Conservation (phyloP, 1,140 invertebrate genomes). For the Cheumatopsyche charites region DNA sequence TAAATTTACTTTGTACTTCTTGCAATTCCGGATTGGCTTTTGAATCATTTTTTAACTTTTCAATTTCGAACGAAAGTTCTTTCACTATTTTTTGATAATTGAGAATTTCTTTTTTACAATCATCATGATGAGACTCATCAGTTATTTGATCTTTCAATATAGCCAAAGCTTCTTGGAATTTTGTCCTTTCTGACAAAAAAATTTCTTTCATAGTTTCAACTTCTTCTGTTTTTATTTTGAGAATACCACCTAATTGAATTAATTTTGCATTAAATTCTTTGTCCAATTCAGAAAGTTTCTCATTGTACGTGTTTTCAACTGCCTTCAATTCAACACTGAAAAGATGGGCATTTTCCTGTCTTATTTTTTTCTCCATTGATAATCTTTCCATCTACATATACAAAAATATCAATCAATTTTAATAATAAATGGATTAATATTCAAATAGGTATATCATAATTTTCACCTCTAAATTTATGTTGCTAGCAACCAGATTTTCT, state of each 20-base stretch:
- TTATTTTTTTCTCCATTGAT: slow-evolving; percentile 61
- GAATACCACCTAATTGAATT: slow-evolving; percentile 58
- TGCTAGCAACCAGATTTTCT: background rate
- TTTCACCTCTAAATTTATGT: background rate
- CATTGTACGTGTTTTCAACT: slow-evolving; percentile 58
- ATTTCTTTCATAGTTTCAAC: slow-evolving; percentile 63
- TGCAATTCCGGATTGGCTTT: slow-evolving; percentile 13
- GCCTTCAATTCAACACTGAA: slow-evolving; percentile 64
- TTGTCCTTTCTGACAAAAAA: slow-evolving; percentile 61
- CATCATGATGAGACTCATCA: slow-evolving; percentile 24
- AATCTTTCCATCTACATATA: slow-evolving; percentile 51
- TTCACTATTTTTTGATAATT: slow-evolving; percentile 28
- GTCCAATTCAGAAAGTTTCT: slow-evolving; percentile 59
- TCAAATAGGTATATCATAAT: background rate
- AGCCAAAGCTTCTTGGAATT: slow-evolving; percentile 57
- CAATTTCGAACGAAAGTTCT: slow-evolving; percentile 34
- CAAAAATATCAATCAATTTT: slow-evolving; percentile 10
- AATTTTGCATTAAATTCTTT: slow-evolving; percentile 55
- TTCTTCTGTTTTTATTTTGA: slow-evolving; percentile 62
- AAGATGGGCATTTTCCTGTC: slow-evolving; percentile 64
- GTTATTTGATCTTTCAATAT: slow-evolving; percentile 6
- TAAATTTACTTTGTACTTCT: slow-evolving; percentile 34
- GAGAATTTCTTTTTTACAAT: slow-evolving; percentile 37
- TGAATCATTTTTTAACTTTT: slow-evolving; percentile 27
- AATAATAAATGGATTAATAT: background rate